These are phyloP conservation scores for Trachops cirrhosus DNA, from an alignment of 2,797 vertebrate genomes.

Conservation along the genomic window DNA sequence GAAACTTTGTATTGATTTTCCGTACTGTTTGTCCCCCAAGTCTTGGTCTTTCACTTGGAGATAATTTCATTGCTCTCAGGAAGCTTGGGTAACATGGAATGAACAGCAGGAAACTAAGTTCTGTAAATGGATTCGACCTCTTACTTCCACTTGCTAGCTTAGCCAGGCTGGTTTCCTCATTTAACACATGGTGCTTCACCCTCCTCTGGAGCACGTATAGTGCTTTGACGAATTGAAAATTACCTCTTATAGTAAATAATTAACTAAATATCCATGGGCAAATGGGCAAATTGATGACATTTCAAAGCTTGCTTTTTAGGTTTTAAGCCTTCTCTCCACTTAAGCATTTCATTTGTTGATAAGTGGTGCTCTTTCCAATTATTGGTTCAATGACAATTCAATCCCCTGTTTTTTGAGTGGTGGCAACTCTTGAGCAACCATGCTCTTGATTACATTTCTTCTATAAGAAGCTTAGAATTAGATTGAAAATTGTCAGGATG, in stretches of 20 bases:
- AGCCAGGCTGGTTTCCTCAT: slow-evolving; percentile 20
- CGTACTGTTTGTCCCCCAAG: slow-evolving; percentile 64
- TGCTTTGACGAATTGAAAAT: slow-evolving; percentile 37
- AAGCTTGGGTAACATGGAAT: slow-evolving; percentile 54
- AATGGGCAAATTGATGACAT: not conserved
- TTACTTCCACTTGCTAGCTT: slow-evolving; percentile 27
- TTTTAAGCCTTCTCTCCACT: not conserved
- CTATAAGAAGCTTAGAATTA: slow-evolving; percentile 15
- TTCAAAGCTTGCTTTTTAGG: slow-evolving; percentile 6
- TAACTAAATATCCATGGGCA: not conserved
- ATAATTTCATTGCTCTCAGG: slow-evolving; percentile 67
- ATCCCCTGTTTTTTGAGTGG: not conserved
- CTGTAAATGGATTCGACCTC: slow-evolving; percentile 52
- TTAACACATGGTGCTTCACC: not conserved
- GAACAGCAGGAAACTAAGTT: slow-evolving; percentile 60
- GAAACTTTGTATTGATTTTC: slow-evolving; percentile 73
- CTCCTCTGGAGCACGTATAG: not conserved
- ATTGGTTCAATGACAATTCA: slow-evolving; percentile 40
- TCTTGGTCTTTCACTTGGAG: slow-evolving; percentile 65
- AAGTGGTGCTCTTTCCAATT: slow-evolving; percentile 35
- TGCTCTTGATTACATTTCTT: slow-evolving; percentile 32
- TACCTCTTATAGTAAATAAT: slow-evolving; percentile 27
- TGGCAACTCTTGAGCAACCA: slow-evolving; percentile 11
- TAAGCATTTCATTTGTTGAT: slow-evolving; percentile 29
- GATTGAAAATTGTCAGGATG: not conserved